Conservation (phyloP, 2,113 vertebrate genomes). For the Calidris pygmaea region DNA sequence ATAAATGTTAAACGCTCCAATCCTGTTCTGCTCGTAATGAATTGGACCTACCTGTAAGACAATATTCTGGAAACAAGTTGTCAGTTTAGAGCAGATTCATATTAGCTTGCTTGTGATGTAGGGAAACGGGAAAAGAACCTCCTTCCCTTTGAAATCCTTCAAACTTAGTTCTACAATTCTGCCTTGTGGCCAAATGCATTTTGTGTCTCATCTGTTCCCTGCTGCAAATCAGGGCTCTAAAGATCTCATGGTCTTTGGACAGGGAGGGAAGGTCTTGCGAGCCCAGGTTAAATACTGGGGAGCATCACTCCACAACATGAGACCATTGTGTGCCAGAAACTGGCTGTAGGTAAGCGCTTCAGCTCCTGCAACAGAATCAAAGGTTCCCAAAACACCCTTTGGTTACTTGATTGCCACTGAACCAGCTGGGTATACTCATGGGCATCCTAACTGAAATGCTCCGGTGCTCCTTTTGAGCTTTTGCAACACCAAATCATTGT, state of each 20-base stretch:
- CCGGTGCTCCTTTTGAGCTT: not conserved
- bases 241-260: not conserved
- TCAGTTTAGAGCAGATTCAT: not conserved
- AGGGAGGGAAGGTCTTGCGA: not conserved
- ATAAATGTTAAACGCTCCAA: not conserved
- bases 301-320: not conserved
- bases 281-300: not conserved
- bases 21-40: not conserved
- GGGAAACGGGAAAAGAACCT: not conserved
- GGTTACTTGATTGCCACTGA: not conserved
- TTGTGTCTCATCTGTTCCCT: not conserved
- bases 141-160: not conserved
- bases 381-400: not conserved
- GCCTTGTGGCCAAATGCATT: not conserved
- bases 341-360: not conserved
- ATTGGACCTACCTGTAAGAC: not conserved
- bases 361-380: not conserved
- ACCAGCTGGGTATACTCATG: not conserved
- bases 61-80: not conserved
- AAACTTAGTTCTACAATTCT: not conserved
- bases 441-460: not conserved
- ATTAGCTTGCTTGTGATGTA: not conserved
- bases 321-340: not conserved
- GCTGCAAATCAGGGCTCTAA: not conserved
- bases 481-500: not conserved